Evolutionary conservation across 2,113 vertebrate species (phyloP), one percentile per base, ranked within the genome.

Genomic region (Zosterops borbonicus): DNA sequence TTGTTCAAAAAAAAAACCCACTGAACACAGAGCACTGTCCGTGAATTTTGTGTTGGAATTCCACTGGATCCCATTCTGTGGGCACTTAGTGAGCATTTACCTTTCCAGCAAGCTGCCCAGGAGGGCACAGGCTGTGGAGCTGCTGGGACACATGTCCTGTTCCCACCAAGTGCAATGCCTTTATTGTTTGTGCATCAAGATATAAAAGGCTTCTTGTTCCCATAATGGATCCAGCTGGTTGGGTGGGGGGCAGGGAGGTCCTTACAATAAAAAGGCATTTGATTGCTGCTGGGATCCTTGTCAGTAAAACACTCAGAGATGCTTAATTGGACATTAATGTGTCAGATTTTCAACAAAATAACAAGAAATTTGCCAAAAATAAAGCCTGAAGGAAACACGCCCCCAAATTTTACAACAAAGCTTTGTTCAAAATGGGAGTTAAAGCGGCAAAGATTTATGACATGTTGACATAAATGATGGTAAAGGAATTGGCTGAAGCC

Each of bases 401-500:
- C 96, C 97, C 94, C 56, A 65, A 92, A 68, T 94, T 96, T 91
- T 95, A 97, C 95, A 98, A 97, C 96, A 98, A 97, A 97, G 96
- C 95, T 96, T 96, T 98, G 97, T 98, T 97, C 97, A 97, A 96
- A 98, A 94, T 96, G 89, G 91, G 86, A 97, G 95, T 97, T 96
- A 97, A 95, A 97, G 91, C 95, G 96, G 95, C 42, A 62, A 97
- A 97, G 97, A 98, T 98, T 98, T 97, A 98, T 98, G 98, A 97
- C 97, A 98, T 98, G 98, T 98, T 98, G 98, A 98, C 98, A 97
- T 96, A 97, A 96, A 96, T 95, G 97, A 98, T 97, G 98, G 97
- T 93, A 97, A 91, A 97, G 91, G 91, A 97, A 93, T 97, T 97
- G 96, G 97, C 98, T 97, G 97, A 97, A 87, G 96, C 92, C 87